Evolutionary conservation across 2,113 vertebrate genomes (phyloP).

Genomic region (Prochilodus magdalenae): DNA sequence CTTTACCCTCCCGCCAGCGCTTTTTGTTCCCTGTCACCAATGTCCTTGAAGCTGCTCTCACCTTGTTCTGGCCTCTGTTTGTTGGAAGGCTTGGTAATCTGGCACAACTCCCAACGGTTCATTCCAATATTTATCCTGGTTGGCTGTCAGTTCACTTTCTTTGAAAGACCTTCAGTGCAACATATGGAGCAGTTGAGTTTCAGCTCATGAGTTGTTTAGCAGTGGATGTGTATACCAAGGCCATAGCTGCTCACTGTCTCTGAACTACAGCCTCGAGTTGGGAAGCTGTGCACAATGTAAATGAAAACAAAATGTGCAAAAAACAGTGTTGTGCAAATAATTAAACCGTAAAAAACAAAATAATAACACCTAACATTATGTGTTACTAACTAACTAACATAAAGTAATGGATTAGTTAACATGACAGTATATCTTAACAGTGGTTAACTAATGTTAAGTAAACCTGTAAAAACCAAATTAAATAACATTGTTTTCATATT

Average conservation of each 20-base stretch:
- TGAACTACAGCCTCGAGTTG: too few species aligned
- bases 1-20: not conserved
- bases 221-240: not conserved
- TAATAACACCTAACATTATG: too few species aligned
- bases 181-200: not conserved
- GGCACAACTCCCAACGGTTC: conserved; percentile 19
- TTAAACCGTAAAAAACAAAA: too few species aligned
- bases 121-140: conserved; percentile 23
- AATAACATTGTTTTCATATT: too few species aligned
- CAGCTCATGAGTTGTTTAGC: not conserved
- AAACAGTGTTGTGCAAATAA: too few species aligned
- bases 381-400: too few species aligned
- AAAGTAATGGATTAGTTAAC: too few species aligned
- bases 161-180: conserved; percentile 1
- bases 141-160: not conserved
- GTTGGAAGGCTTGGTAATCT: conserved; percentile 8
- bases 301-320: too few species aligned
- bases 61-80: conserved; percentile 7
- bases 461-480: too few species aligned
- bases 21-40: not conserved
- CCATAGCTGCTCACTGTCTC: not conserved
- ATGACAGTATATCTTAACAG: too few species aligned
- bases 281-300: too few species aligned
- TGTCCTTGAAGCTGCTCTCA: conserved; percentile 1
- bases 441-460: too few species aligned